Evolutionary conservation across 2,888 invertebrate genomes (phyloP).

Genomic region (Subacronicta megacephala): DNA sequence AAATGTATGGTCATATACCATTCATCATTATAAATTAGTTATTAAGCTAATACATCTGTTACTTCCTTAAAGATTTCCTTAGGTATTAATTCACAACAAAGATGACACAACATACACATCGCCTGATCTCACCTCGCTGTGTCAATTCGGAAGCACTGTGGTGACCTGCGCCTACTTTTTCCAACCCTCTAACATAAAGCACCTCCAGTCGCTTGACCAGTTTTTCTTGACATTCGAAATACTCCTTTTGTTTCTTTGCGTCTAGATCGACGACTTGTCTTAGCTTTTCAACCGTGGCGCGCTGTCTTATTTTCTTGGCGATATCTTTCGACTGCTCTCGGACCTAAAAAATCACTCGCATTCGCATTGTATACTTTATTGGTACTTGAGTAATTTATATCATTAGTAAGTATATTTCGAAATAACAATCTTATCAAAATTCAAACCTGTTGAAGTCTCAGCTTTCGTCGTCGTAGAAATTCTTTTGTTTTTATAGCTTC

Average conservation of each 20-base stretch:
- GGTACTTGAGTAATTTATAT: slow-evolving; percentile 43
- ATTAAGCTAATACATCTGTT: too few species aligned
- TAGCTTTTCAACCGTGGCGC: slow-evolving; percentile 80
- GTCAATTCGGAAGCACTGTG: slow-evolving; percentile 69
- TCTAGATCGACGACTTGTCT: slow-evolving; percentile 74
- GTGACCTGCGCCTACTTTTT: slow-evolving; percentile 79
- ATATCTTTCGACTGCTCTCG: slow-evolving; percentile 88
- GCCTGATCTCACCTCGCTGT: slow-evolving; percentile 62
- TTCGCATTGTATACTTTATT: slow-evolving; percentile 37
- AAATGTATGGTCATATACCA: too few species aligned
- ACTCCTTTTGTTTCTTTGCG: slow-evolving; percentile 76
- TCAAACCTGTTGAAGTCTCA: slow-evolving; percentile 86
- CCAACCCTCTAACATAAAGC: slow-evolving; percentile 74
- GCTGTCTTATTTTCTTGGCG: slow-evolving; percentile 83
- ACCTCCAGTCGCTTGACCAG: slow-evolving; percentile 79
- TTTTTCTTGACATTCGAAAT: slow-evolving; percentile 77
- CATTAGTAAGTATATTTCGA: slow-evolving; percentile 20
- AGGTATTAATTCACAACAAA: neutral
- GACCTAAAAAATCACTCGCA: slow-evolving; percentile 74
- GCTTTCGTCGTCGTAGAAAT: slow-evolving; percentile 81
- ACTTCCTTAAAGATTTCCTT: too few species aligned
- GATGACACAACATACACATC: neutral
- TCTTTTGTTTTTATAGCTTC: slow-evolving; percentile 85
- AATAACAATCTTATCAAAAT: slow-evolving; percentile 41
- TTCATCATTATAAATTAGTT: too few species aligned